A percentile compares a stretch with the other conserved stretches of the same genome.
Evolutionary conservation across 1,140 invertebrate species (phyloP).

Genomic region (Caenorhabditis latens): DNA sequence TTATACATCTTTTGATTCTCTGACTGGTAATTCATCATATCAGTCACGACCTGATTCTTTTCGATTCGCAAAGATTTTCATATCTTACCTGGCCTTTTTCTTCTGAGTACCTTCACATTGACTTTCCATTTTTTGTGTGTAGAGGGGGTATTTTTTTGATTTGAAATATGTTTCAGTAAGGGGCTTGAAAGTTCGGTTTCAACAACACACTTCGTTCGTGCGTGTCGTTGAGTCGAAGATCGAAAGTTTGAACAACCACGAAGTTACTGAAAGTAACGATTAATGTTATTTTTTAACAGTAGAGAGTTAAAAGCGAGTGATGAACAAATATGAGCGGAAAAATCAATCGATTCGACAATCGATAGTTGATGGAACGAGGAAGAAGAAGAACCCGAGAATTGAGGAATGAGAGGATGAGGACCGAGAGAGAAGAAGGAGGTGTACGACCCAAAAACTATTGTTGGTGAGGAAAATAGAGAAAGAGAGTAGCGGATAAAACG

Average conservation of each 20-base stretch:
- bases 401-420: constrained; percentile 1
- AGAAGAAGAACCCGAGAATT: neutral
- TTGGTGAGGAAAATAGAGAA: constrained; percentile 10
- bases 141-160: neutral
- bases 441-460: constrained; percentile 47
- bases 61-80: neutral
- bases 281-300: neutral
- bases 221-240: constrained; percentile 17
- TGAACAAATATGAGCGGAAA: neutral
- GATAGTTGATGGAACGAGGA: neutral
- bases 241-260: constrained; percentile 15
- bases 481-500: constrained; percentile 13
- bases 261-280: neutral
- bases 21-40: constrained; percentile 51
- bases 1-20: neutral
- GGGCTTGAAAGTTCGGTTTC: constrained; percentile 4
- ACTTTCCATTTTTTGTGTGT: constrained; percentile 12
- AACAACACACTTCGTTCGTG: constrained; percentile 6
- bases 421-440: neutral
- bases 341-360: constrained; percentile 45
- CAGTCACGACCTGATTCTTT: neutral
- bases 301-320: neutral
- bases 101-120: constrained; percentile 3
- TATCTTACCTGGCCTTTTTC: constrained; percentile 33
- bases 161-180: neutral